phyloP scores from a whole-genome alignment of 2,797 vertebrate species.

The Liasis olivaceus region DNA sequence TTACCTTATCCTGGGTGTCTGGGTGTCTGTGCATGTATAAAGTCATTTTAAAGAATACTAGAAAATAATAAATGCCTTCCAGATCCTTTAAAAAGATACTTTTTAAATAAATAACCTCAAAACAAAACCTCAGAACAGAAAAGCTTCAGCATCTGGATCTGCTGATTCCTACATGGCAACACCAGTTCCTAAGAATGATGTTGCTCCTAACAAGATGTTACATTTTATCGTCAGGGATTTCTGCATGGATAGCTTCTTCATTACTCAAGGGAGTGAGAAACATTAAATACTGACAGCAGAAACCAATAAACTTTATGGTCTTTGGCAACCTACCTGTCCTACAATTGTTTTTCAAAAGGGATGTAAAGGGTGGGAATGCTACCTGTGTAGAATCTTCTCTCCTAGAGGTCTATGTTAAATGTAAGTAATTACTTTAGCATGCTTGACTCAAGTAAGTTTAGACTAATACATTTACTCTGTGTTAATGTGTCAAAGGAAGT shows the following conservation, averaged over 20 bases:
- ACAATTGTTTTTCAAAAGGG: constrained; percentile 7
- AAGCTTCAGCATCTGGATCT: not conserved
- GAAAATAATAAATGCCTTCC: not conserved
- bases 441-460: not conserved
- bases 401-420: not conserved
- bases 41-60: not conserved
- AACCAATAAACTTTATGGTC: not conserved
- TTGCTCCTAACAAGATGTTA: constrained; percentile 12
- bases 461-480: not conserved
- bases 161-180: not conserved
- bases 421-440: not conserved
- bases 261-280: constrained; percentile 19
- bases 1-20: not conserved
- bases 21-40: not conserved
- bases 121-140: not conserved
- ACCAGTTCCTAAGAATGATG: constrained; percentile 4
- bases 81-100: not conserved
- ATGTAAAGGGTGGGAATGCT: not conserved
- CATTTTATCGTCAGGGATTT: constrained; percentile 15
- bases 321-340: not conserved
- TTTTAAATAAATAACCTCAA: not conserved
- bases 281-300: constrained; percentile 39
- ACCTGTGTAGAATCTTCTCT: not conserved
- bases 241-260: constrained; percentile 27
- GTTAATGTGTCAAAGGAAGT: not conserved